phyloP scores from a whole-genome alignment of 2,888 invertebrate species.

The Sinodicranocentrus sp. region DNA sequence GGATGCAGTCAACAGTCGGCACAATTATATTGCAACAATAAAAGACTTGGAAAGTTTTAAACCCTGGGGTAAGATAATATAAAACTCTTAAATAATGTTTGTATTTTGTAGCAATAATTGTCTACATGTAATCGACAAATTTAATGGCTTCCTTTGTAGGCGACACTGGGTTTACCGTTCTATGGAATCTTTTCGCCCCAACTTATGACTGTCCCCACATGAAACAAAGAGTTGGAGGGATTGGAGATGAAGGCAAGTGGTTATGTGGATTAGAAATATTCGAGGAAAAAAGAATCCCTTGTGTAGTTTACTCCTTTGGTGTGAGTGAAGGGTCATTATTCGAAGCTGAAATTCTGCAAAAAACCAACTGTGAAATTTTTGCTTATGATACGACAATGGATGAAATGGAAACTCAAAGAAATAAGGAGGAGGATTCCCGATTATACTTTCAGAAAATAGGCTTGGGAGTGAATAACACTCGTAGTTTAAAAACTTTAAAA shows the following conservation, averaged over 20 bases:
- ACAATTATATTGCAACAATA: neutral
- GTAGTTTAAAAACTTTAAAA: constrained; percentile 13
- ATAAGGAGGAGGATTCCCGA: neutral
- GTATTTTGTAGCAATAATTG: neutral
- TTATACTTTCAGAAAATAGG: constrained; percentile 35
- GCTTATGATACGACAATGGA: constrained; percentile 45
- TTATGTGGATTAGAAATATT: constrained; percentile 27
- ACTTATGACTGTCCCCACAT: constrained; percentile 21
- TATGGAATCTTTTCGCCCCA: constrained; percentile 22
- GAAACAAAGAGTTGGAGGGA: neutral
- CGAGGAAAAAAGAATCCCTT: neutral
- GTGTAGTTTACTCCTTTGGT: constrained; percentile 56
- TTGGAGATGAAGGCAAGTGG: constrained; percentile 39
- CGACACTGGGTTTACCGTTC: constrained; percentile 5
- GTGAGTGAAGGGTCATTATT: constrained; percentile 37
- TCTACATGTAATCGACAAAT: too few relatives aligned
- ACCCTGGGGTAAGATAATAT: constrained; percentile 20
- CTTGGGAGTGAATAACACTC: neutral
- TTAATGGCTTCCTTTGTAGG: neutral
- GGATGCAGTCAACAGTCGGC: neutral
- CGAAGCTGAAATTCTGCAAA: constrained; percentile 48
- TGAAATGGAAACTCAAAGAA: constrained; percentile 22
- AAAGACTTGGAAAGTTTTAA: neutral
- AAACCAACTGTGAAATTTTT: constrained; percentile 38
- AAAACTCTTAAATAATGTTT: neutral